These are phyloP conservation scores for Orchesella flavescens DNA, from an alignment of 2,888 invertebrate species.

Conservation along the genomic window DNA sequence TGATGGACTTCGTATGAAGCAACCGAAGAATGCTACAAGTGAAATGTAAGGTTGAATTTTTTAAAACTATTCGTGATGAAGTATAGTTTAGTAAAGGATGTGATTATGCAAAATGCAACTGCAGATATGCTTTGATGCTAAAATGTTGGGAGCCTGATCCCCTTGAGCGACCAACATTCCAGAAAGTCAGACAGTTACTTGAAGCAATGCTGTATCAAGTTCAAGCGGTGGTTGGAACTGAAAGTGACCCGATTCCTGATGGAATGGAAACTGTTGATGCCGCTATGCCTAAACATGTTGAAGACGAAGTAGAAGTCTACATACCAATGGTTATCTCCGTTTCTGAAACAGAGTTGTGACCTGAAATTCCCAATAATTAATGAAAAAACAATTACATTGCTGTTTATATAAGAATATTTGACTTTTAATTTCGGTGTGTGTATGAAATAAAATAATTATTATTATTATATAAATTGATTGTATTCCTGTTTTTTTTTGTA, in stretches of 20 bases:
- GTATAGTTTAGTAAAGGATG: background rate
- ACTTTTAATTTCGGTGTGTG: too few relatives aligned
- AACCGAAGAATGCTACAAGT: slow-evolving; percentile 60
- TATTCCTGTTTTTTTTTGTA: too few relatives aligned
- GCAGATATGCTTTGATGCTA: slow-evolving; percentile 60
- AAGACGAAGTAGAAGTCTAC: slow-evolving; percentile 47
- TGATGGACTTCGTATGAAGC: slow-evolving; percentile 61
- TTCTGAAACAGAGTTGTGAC: background rate
- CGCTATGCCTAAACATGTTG: background rate
- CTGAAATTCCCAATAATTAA: background rate
- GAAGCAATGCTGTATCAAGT: slow-evolving; percentile 21
- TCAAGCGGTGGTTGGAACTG: background rate
- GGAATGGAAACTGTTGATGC: background rate
- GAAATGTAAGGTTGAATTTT: slow-evolving; percentile 46
- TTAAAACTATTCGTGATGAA: too few relatives aligned
- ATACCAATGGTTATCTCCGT: slow-evolving; percentile 12
- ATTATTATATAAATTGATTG: too few relatives aligned
- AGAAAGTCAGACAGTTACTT: slow-evolving; percentile 21
- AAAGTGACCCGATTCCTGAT: background rate
- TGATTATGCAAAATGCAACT: background rate
- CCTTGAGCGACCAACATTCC: slow-evolving; percentile 47
- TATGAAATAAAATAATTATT: too few relatives aligned
- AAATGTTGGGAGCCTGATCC: slow-evolving; percentile 55
- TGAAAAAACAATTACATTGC: too few relatives aligned
- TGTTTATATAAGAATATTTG: too few relatives aligned